Base-by-base conservation (phyloP, 2,888 invertebrate species). In the Nasonovia ribisnigri region DNA sequence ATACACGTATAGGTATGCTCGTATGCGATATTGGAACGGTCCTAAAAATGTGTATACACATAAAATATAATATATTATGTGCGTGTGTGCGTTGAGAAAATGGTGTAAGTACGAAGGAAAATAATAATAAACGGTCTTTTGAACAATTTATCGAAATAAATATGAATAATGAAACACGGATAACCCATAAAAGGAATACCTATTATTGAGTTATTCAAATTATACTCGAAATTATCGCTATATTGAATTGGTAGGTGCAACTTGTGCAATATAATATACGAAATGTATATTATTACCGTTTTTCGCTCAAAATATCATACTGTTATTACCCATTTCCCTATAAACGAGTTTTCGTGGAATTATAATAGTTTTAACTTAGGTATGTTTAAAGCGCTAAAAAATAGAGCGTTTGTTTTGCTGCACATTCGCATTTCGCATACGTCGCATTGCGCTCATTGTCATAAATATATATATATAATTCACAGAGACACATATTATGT, bases 141-240 rank as follows among this genome's bases (percentile, higher is more conserved):
- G 57, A 89, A 57, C 89, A 57, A 86, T 86, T 86, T 43, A 24
- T n/a, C 46, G 46, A 48, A 86, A 86, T 46, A 86, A 86, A 86
- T 84, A 43, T 86, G 43, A 86, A 86, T 29, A 86, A 86, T 86
- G 86, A 86, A 86, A 48, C 46, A 46, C 86, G 86, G 46, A 36
- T 36, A 42, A 26, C 29, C 86, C 16, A 86, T 46, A 86, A 86
- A 86, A 86, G 11, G 8, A 4, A 48, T 46, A 36, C 36, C 1
- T 77, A 86, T 46, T 46, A 86, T 29, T 48, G 86, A 86, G 86
- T 86, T 86, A 86, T 86, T 43, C n/a, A 86, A 86, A 86, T 86
- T 86, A 86, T 86, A 16, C 29, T 43, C 29, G 6, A 86, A 86
- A 86, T 86, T 29, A n/a, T n/a, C n/a, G 29, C 43, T 1, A n/a